Percentiles rank a stretch among this genome's conserved stretches.
These are phyloP conservation scores for Zaprionus lineosus DNA, from an alignment of 2,888 invertebrate genomes.

Conservation along the genomic window DNA sequence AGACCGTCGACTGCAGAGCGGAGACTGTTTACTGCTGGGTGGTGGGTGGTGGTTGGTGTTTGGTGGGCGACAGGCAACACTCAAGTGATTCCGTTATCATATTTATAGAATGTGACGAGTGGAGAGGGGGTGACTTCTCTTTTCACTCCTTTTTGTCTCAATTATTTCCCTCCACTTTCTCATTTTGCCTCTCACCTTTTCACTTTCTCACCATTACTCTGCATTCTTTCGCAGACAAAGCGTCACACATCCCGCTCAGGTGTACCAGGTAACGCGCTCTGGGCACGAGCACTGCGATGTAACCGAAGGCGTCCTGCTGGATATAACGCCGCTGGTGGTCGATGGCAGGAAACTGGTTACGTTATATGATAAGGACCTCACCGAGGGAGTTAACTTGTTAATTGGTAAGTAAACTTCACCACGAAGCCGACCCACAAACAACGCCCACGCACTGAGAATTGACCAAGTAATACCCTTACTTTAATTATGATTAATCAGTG, in stretches of 20 bases:
- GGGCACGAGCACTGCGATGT: constrained; percentile 89
- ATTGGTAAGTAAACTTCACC: constrained; percentile 85
- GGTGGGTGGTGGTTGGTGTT: too few species aligned
- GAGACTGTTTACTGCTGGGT: too few species aligned
- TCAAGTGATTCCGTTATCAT: constrained; percentile 49
- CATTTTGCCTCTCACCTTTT: background rate
- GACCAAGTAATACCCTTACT: too few species aligned
- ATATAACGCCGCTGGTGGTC: constrained; percentile 88
- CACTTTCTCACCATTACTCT: too few species aligned
- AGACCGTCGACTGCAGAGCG: too few species aligned
- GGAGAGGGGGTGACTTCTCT: too few species aligned
- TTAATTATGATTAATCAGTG: too few species aligned
- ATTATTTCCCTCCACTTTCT: background rate
- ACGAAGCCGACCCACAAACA: constrained; percentile 1
- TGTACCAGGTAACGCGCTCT: constrained; percentile 88
- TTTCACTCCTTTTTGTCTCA: constrained; percentile 1
- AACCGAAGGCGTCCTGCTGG: constrained; percentile 87
- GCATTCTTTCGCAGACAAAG: constrained; percentile 47
- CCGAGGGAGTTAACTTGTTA: constrained; percentile 88
- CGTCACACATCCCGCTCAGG: constrained; percentile 85
- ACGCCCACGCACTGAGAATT: background rate
- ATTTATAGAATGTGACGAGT: too few species aligned
- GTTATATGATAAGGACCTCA: constrained; percentile 88
- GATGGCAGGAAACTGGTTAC: constrained; percentile 87
- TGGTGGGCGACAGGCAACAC: constrained; percentile 25